Evolutionary conservation across 1,140 invertebrate species (phyloP), one percentile per base, ranked within the genome.

Genomic region (Zophobas atratus): DNA sequence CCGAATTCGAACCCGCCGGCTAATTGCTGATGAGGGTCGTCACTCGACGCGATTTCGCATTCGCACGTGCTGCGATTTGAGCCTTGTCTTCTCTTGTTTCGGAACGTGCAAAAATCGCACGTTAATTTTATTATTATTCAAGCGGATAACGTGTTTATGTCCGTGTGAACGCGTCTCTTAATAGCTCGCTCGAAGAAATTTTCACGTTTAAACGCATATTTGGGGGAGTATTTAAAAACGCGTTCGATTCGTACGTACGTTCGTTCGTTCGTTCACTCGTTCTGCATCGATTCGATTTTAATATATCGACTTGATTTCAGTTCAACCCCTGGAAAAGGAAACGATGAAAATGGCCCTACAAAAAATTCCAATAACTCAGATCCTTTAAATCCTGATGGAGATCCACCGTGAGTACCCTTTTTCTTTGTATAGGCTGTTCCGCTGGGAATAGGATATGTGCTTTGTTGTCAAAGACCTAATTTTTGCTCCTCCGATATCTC

Each of bases 271-370:
- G 20, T 20, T 20, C 20, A 20, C 20, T 20, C 20, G 20, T 51
- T 20, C 6, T 51, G 49, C 3, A 46, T 46, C 43, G 39, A 55
- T 55, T 67, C 60, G 39, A 67, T 43, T 67, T 67, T 67, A 39
- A 67, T 41, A 67, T 67, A 5, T 41, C 60, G 1, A n/a, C 60
- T 67, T 67, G 60, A 43, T 67, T 87, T 36, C 87, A 92, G 91
- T 88, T 88, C 91, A 86, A 90, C 91, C 84, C 90, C 91, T 80
- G 90, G 90, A 84, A 91, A 90, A 82, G 77, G 81, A 80, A 89
- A 88, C 74, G 91, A 92, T 82, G 90, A 91, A 86, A 91, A 90
- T 86, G 90, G 84, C 84, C 90, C 88, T 85, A 90, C 87, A 85
- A 91, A 89, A 84, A 90, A 91, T 86, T 87, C 89, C 73, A 90